Evolutionary conservation across 2,888 invertebrate species (phyloP), one percentile per base, ranked within the genome.

Genomic region (Philaethria dido): DNA sequence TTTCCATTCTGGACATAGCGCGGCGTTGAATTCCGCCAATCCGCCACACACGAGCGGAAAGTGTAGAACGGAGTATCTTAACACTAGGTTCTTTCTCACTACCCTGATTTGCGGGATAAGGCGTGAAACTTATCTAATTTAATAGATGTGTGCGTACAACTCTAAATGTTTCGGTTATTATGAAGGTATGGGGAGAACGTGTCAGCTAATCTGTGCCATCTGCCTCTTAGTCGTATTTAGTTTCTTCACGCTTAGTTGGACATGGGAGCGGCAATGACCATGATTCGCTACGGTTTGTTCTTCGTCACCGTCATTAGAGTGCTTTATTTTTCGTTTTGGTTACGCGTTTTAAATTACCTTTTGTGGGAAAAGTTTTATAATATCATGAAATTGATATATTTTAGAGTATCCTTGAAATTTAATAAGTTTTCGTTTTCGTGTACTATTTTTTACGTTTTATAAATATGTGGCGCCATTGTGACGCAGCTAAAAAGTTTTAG

Each of bases 271-370:
- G 77, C 77, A 74, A 74, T 73, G 75, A 74, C 78, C 76, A 74
- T 63, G 72, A 79, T 81, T 78, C 72, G 81, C 71, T 70, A 78
- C 77, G 80, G 75, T 76, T 78, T 72, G 75, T 78, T 77, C 74
- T 73, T 72, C 70, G 74, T 74, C 78, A 73, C 71, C 73, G 72
- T 74, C 76, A 72, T 76, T 74, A 72, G 67, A 62, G 64, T 73
- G 50, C 60, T 75, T 71, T 74, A 69, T 71, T 75, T 75, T 69
- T 71, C 71, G 68, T 73, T 71, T 69, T 62, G 61, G 63, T 62
- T 64, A 64, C 59, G 64, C 45, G 57, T 47, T 22, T 65, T 66
- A 66, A 64, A 64, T 61, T 33, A 48, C 66, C 25, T 54, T 47
- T 62, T 54, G 59, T 64, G 47, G 48, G 50, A 48, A 50, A 61